These are phyloP conservation scores for Copidosoma floridanum DNA, from an alignment of 1,140 invertebrate species.

Conservation along the genomic window DNA sequence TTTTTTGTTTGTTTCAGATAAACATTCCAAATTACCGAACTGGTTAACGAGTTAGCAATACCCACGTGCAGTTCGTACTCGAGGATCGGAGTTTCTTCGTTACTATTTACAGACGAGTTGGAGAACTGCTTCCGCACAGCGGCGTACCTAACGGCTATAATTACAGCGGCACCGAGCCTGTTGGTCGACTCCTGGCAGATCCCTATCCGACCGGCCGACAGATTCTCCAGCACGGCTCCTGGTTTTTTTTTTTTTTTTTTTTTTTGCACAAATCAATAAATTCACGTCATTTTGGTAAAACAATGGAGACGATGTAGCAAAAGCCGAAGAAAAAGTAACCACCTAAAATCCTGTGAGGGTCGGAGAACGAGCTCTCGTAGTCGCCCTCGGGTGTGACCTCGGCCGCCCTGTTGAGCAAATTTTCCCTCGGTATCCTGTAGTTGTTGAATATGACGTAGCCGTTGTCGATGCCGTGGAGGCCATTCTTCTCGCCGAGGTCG, in stretches of 20 bases:
- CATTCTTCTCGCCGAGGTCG: constrained; percentile 81
- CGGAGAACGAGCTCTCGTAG: constrained; percentile 75
- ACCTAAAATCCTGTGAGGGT: constrained; percentile 74
- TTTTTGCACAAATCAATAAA: not conserved
- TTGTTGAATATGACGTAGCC: constrained; percentile 69
- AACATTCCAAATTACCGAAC: not conserved
- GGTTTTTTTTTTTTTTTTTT: too few species aligned
- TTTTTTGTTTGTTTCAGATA: not conserved
- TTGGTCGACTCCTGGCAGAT: constrained; percentile 71
- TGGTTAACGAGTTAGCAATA: constrained; percentile 13
- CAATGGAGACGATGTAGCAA: not conserved
- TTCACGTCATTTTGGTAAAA: not conserved
- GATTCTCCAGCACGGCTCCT: constrained; percentile 61
- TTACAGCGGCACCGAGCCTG: constrained; percentile 67
- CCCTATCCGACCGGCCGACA: constrained; percentile 74
- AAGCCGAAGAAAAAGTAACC: not conserved
- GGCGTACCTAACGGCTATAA: constrained; percentile 81
- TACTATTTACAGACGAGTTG: constrained; percentile 45
- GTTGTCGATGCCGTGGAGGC: constrained; percentile 82
- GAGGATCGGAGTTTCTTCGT: constrained; percentile 71
- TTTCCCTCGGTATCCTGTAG: constrained; percentile 62
- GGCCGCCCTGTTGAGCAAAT: constrained; percentile 65
- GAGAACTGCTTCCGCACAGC: constrained; percentile 77
- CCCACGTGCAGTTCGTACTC: constrained; percentile 79
- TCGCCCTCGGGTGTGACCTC: constrained; percentile 64